These are phyloP conservation scores for Hirtodrosophila trivittata DNA, from an alignment of 2,888 invertebrate species.

Conservation along the genomic window DNA sequence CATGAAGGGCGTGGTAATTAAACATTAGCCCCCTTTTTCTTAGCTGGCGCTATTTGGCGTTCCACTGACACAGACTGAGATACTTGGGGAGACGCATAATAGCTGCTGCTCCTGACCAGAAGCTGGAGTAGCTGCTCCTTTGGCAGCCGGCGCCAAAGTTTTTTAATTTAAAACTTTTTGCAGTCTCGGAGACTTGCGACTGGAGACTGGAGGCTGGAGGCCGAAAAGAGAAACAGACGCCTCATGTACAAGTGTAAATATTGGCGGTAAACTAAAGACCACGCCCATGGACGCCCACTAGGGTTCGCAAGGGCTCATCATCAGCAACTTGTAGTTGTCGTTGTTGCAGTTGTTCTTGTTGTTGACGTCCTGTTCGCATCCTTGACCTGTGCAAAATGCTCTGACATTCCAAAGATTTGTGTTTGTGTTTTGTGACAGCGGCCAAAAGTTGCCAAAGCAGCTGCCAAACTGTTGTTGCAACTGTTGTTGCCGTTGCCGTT, in stretches of 20 bases:
- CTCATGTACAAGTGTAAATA: slow-evolving; percentile 58
- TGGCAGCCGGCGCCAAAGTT: slow-evolving; percentile 71
- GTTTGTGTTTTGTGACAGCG: slow-evolving; percentile 76
- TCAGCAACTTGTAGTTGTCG: slow-evolving; percentile 51
- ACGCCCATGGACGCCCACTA: slow-evolving; percentile 31
- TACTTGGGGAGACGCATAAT: slow-evolving; percentile 10
- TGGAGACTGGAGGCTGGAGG: slow-evolving; percentile 15
- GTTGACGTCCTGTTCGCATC: slow-evolving; percentile 51
- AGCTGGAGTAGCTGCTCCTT: slow-evolving; percentile 41
- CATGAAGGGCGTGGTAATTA: slow-evolving; percentile 63
- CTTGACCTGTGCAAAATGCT: slow-evolving; percentile 65
- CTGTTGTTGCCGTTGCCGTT: slow-evolving; percentile 13
- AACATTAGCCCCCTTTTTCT: slow-evolving; percentile 33
- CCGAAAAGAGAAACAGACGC: slow-evolving; percentile 30
- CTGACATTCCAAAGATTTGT: slow-evolving; percentile 69
- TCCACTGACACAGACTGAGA: slow-evolving; percentile 7
- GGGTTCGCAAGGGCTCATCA: slow-evolving; percentile 28
- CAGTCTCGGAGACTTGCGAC: slow-evolving; percentile 45
- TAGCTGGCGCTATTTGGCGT: slow-evolving; percentile 38
- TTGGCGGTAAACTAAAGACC: slow-evolving; percentile 49
- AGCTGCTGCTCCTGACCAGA: slow-evolving; percentile 12
- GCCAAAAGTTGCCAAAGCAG: slow-evolving; percentile 72
- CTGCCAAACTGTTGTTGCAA: slow-evolving; percentile 56
- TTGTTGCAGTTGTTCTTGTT: slow-evolving; percentile 16
- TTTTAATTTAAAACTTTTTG: slow-evolving; percentile 79